Evolutionary conservation across 2,113 vertebrate species (phyloP), one percentile per base, ranked within the genome.

Genomic region (Periophthalmus modestus): DNA sequence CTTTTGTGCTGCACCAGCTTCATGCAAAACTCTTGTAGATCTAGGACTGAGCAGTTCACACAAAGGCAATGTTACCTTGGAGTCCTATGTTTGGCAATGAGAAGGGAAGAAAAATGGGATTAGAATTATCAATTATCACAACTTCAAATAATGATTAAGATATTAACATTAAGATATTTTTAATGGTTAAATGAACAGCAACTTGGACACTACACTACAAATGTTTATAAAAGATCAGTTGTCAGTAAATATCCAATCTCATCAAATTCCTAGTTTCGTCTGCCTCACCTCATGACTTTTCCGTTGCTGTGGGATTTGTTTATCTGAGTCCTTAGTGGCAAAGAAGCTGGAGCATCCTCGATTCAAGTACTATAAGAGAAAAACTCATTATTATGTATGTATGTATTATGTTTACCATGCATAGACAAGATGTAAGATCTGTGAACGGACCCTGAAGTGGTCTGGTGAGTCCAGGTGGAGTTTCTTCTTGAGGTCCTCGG

Each of bases 281-380:
- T 1, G 59, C 15, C 34, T 66, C 97, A 99, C 98, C 97, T 99
- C 96, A 68, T 95, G 91, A 91, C 96, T 99, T 93, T 97, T 99
- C 81, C 97, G 95, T 83, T 98, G 98, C 80, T 98, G 95, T 81
- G 94, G 91, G 89, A 99, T 99, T 89, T 97, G 96, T 83, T 97
- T 97, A 91, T 99, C 96, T 0, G 96, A 96, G 76, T 98, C 96
- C 88, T 95, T 96, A 83, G 90, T 96, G 82, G 97, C 96, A 28
- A 99, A 99, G 89, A 95, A 99, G 72, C 94, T 94, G 79, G 97
- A 98, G 84, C 97, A 99, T 80, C 97, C 98, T 85, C 97, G 93
- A 88, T 97, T 99, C 91, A 99, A 92, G 89, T 99, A 99, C 98
- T 99, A 82, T 52, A 62, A 87, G 34, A 77, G 34, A 77, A 21